Percentiles rank a stretch among this genome's conserved stretches.
These are phyloP conservation scores for Colletes gigas DNA, from an alignment of 1,140 invertebrate genomes.

Conservation along the genomic window DNA sequence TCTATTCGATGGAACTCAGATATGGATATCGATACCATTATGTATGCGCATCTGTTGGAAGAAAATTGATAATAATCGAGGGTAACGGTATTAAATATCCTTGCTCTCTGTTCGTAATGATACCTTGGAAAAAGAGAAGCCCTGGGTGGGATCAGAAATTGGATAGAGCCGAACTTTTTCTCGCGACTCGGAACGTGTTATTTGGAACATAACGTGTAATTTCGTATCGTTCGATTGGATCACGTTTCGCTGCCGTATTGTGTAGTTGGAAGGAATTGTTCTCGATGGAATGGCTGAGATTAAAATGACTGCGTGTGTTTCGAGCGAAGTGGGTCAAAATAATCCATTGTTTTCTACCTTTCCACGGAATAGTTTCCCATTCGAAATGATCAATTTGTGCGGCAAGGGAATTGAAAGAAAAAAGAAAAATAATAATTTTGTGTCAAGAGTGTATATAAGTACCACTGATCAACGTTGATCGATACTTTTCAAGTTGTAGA, in stretches of 20 bases:
- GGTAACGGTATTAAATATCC: too few relatives aligned
- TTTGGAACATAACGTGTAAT: conserved; percentile 28
- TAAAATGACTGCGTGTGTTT: background rate
- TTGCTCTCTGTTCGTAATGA: too few relatives aligned
- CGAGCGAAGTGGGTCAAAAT: background rate
- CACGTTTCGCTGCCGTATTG: conserved; percentile 4
- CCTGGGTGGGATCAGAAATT: background rate
- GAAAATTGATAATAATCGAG: too few relatives aligned
- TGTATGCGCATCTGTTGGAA: too few relatives aligned
- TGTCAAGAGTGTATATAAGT: background rate
- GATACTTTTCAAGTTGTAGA: conserved; percentile 14
- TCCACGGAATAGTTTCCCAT: background rate
- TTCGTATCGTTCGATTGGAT: conserved; percentile 16
- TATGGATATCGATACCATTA: too few relatives aligned
- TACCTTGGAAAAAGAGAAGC: conserved; percentile 4
- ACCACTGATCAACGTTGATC: conserved; percentile 28
- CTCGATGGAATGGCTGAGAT: background rate
- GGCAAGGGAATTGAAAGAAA: background rate
- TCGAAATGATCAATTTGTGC: background rate
- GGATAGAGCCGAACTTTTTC: background rate
- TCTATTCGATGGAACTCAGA: too few relatives aligned
- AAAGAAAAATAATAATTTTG: background rate
- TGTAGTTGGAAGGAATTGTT: conserved; percentile 1
- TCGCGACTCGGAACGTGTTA: background rate
- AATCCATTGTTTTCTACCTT: background rate